phyloP scores from a whole-genome alignment of 2,888 invertebrate species.

The Sarcophaga variegata region DNA sequence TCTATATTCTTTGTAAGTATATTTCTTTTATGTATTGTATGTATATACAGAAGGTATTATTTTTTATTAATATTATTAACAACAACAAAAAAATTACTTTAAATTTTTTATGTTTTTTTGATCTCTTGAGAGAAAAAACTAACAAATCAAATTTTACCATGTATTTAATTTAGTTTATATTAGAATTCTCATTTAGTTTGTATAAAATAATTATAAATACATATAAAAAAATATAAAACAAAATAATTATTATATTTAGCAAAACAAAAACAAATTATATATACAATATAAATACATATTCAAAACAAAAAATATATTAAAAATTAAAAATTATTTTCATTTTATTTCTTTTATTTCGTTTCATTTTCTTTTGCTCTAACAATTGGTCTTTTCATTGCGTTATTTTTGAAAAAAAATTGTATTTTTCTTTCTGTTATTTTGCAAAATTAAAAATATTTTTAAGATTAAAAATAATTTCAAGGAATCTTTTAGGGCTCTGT shows the following conservation, averaged over 20 bases:
- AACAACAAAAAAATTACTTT: too few relatives aligned
- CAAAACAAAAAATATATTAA: neutral
- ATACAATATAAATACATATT: conserved; percentile 15
- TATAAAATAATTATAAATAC: conserved; percentile 25
- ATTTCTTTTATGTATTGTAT: conserved; percentile 40
- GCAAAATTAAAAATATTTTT: too few relatives aligned
- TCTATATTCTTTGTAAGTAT: conserved; percentile 53
- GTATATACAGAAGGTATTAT: conserved; percentile 8
- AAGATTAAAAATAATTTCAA: too few relatives aligned
- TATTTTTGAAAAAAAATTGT: too few relatives aligned
- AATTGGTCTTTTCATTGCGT: too few relatives aligned
- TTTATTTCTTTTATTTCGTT: conserved; percentile 32
- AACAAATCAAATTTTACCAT: conserved; percentile 24
- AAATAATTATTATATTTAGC: neutral
- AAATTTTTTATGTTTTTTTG: neutral
- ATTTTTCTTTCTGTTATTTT: too few relatives aligned
- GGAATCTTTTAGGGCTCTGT: too few relatives aligned
- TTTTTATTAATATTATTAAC: conserved; percentile 40
- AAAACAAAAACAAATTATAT: conserved; percentile 19
- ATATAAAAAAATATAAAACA: neutral
- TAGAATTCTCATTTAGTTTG: conserved; percentile 60
- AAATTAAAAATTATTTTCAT: conserved; percentile 45
- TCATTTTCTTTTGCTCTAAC: conserved; percentile 5
- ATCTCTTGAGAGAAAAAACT: conserved; percentile 30
- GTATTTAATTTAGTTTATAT: conserved; percentile 22